These are phyloP conservation scores for Hypsopygia costalis DNA, from an alignment of 2,888 invertebrate species.

Conservation along the genomic window DNA sequence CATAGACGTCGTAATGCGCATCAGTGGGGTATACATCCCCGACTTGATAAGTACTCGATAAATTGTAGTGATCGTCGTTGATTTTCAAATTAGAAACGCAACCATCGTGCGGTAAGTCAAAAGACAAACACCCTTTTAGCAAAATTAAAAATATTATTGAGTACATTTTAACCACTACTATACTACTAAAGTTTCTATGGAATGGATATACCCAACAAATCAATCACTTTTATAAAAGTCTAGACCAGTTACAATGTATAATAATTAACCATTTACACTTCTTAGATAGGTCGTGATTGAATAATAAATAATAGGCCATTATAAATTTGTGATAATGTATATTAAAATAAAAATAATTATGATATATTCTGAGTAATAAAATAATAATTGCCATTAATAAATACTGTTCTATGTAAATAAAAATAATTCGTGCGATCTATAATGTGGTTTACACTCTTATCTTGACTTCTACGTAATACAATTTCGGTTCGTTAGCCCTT, in stretches of 20 bases:
- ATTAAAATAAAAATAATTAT: slow-evolving; percentile 5
- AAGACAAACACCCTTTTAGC: slow-evolving; percentile 29
- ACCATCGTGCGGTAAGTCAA: slow-evolving; percentile 45
- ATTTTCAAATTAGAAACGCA: slow-evolving; percentile 50
- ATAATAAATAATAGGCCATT: not conserved
- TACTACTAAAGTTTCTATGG: too few species aligned
- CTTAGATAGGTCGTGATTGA: too few species aligned
- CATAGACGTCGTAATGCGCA: slow-evolving; percentile 54
- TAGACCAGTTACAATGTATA: too few species aligned
- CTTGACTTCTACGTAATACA: too few species aligned
- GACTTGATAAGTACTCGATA: slow-evolving; percentile 38
- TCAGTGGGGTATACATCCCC: slow-evolving; percentile 51
- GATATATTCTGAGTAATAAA: not conserved
- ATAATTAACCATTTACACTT: too few species aligned
- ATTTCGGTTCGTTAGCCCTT: too few species aligned
- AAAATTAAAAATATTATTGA: slow-evolving; percentile 22
- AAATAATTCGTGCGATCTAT: not conserved
- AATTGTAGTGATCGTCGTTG: slow-evolving; percentile 46
- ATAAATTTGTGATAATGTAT: slow-evolving; percentile 8
- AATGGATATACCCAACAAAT: too few species aligned
- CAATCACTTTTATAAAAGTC: too few species aligned
- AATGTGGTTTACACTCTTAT: too few species aligned
- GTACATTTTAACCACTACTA: not conserved
- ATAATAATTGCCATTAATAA: not conserved
- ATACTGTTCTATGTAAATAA: not conserved